A percentile compares a stretch with the other conserved stretches of the same genome.
Evolutionary conservation across 2,888 invertebrate genomes (phyloP).

Genomic region (Erynnis tages): DNA sequence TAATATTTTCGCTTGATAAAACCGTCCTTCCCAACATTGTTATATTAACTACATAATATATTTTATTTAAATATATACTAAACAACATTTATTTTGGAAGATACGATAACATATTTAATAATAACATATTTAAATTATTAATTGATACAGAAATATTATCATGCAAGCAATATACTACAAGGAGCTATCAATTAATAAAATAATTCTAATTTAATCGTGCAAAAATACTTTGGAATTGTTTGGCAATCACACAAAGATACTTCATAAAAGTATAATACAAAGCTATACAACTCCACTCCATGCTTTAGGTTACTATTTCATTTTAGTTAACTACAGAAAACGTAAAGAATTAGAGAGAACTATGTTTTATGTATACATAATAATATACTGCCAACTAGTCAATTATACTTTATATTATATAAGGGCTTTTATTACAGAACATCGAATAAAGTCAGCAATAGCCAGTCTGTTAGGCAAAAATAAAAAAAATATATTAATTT

Average conservation of each 20-base stretch:
- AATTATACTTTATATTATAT: background rate
- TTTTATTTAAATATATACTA: slow-evolving; percentile 54
- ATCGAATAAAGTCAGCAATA: background rate
- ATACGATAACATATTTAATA: slow-evolving; percentile 51
- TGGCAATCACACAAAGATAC: slow-evolving; percentile 29
- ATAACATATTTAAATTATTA: slow-evolving; percentile 52
- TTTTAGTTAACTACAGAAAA: slow-evolving; percentile 4
- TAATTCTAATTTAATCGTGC: slow-evolving; percentile 49
- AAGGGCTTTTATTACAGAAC: background rate
- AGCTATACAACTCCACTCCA: slow-evolving; percentile 27
- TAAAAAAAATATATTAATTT: background rate
- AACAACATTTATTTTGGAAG: slow-evolving; percentile 81
- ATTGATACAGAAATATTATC: slow-evolving; percentile 60
- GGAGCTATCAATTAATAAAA: slow-evolving; percentile 48
- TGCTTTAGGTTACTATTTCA: background rate
- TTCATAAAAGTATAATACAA: slow-evolving; percentile 33
- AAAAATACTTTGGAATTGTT: slow-evolving; percentile 37
- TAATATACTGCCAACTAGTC: background rate
- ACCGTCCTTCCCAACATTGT: slow-evolving; percentile 48
- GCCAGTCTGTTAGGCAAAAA: slow-evolving; percentile 1
- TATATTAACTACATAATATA: slow-evolving; percentile 52
- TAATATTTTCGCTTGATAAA: slow-evolving; percentile 44
- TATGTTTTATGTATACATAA: background rate
- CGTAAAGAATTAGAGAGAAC: background rate
- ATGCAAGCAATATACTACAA: slow-evolving; percentile 73